phyloP scores from a whole-genome alignment of 2,113 vertebrate genomes.

The Trichomycterus rosablanca region DNA sequence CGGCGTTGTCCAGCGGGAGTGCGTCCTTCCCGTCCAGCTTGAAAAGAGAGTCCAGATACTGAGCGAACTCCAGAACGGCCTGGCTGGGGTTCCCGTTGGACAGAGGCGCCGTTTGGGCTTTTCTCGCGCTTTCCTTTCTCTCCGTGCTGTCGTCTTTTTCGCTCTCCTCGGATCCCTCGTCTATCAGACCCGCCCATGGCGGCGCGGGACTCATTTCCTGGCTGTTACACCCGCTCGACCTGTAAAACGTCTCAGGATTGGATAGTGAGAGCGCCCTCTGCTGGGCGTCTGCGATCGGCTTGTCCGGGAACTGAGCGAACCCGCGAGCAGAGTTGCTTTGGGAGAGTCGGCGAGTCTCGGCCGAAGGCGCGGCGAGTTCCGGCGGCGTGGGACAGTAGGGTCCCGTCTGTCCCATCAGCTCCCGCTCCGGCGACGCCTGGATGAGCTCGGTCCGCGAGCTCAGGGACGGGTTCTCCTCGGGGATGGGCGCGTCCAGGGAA shows the following conservation, averaged over 20 bases:
- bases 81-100: conserved; percentile 91
- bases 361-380: conserved; percentile 56
- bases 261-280: conserved; percentile 37
- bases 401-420: conserved; percentile 61
- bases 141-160: conserved; percentile 40
- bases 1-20: conserved; percentile 78
- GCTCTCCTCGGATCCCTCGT: conserved; percentile 31
- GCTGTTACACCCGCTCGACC: conserved; percentile 57
- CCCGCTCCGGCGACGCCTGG: conserved; percentile 74
- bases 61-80: conserved; percentile 93
- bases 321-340: conserved; percentile 54
- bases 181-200: conserved; percentile 40
- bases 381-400: conserved; percentile 63
- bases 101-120: conserved; percentile 54
- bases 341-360: conserved; percentile 43
- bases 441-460: conserved; percentile 95
- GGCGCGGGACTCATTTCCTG: conserved; percentile 40
- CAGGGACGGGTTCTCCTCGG: conserved; percentile 94
- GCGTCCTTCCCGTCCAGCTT: conserved; percentile 90
- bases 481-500: conserved; percentile 88
- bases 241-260: conserved; percentile 47
- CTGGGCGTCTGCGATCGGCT: conserved; percentile 51
- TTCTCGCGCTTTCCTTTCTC: conserved; percentile 33
- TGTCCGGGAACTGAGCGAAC: conserved; percentile 58
- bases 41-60: conserved; percentile 97